phyloP scores from a whole-genome alignment of 2,113 vertebrate genomes.

The Phrynosoma blainvillii region DNA sequence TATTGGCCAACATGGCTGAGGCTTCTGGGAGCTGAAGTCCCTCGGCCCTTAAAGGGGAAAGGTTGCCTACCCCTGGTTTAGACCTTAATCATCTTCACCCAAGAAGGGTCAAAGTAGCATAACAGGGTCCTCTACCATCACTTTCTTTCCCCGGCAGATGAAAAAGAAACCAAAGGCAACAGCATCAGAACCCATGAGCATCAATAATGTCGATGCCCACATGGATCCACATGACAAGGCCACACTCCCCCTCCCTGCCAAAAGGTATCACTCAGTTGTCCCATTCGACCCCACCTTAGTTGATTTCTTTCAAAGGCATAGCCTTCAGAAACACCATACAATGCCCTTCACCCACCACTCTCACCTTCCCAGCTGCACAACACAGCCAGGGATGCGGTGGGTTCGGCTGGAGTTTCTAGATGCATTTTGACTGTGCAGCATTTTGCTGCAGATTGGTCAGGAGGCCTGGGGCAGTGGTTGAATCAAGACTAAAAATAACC shows the following conservation, averaged over 20 bases:
- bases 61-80: too few relatives aligned
- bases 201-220: not conserved
- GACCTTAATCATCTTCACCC: too few relatives aligned
- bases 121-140: not conserved
- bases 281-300: not conserved
- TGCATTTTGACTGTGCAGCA: not conserved
- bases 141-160: not conserved
- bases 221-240: not conserved
- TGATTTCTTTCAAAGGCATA: not conserved
- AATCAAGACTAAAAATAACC: slow-evolving; percentile 24
- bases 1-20: too few relatives aligned
- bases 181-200: not conserved
- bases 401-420: not conserved
- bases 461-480: not conserved
- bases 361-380: not conserved
- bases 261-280: too few relatives aligned
- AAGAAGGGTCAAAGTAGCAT: not conserved
- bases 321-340: not conserved
- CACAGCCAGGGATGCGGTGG: not conserved
- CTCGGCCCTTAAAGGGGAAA: too few relatives aligned
- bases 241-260: too few relatives aligned
- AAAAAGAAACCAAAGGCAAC: too few relatives aligned
- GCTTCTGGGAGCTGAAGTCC: too few relatives aligned
- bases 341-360: not conserved
- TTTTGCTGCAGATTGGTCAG: not conserved